These are phyloP conservation scores for Diabrotica virgifera DNA, from an alignment of 1,140 invertebrate genomes.

Conservation along the genomic window DNA sequence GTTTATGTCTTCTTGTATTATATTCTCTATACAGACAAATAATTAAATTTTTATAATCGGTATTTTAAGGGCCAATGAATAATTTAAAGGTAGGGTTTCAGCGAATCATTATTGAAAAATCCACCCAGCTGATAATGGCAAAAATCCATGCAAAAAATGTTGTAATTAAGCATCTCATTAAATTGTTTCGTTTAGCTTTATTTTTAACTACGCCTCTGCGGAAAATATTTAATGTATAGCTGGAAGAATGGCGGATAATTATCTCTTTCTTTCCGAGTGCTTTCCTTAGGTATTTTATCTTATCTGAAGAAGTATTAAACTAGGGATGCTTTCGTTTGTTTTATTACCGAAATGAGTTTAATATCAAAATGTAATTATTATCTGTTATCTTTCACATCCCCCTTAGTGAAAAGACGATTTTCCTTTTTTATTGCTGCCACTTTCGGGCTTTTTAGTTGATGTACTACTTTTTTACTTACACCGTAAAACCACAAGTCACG, in stretches of 20 bases:
- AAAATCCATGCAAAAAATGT: too few relatives aligned
- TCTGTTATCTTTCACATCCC: conserved; percentile 24
- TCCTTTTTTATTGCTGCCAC: conserved; percentile 18
- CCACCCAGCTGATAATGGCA: too few relatives aligned
- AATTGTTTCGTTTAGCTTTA: too few relatives aligned
- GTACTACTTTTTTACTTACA: conserved; percentile 7
- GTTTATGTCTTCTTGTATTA: too few relatives aligned
- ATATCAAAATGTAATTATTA: conserved; percentile 31
- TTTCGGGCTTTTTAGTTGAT: conserved; percentile 12
- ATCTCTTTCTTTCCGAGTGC: conserved; percentile 26
- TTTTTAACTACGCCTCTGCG: not conserved
- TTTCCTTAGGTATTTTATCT: conserved; percentile 24
- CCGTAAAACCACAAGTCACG: not conserved
- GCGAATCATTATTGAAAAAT: too few relatives aligned
- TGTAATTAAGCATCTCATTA: too few relatives aligned
- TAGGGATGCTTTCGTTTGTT: conserved; percentile 24
- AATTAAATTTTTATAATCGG: too few relatives aligned
- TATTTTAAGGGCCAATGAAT: too few relatives aligned
- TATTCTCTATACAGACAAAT: too few relatives aligned
- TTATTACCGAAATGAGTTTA: conserved; percentile 29
- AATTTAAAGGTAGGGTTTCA: too few relatives aligned
- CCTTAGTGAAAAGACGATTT: conserved; percentile 19
- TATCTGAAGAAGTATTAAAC: conserved; percentile 26
- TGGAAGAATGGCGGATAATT: conserved; percentile 22
- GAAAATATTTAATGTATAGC: conserved; percentile 21